Conservation (phyloP, 2,113 vertebrate genomes). For the Anolis sagrei region DNA sequence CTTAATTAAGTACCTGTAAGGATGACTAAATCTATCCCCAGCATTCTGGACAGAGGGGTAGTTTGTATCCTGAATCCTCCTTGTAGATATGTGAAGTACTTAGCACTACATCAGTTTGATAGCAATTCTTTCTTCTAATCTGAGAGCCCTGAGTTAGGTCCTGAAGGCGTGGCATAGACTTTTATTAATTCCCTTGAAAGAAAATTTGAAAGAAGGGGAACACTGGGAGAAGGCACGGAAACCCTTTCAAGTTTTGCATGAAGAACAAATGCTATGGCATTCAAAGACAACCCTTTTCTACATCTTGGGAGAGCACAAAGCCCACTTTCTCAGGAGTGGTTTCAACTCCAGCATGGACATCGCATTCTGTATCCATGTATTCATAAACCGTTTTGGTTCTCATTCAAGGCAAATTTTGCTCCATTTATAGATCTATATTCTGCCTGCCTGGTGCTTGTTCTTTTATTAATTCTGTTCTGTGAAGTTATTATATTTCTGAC, state of each 20-base stretch:
- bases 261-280: fast-evolving
- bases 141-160: too few species aligned
- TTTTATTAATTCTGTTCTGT: slow-evolving; percentile 42
- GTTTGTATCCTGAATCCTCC: background rate
- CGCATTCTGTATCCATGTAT: background rate
- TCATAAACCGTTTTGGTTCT: background rate
- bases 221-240: too few species aligned
- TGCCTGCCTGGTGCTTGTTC: slow-evolving; percentile 3
- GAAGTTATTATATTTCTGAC: slow-evolving; percentile 40
- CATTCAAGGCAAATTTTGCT: slow-evolving; percentile 25
- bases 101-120: background rate
- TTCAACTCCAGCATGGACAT: background rate
- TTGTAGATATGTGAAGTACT: background rate
- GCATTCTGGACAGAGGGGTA: background rate
- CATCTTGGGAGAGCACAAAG: fast-evolving
- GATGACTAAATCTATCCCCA: background rate
- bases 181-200: fast-evolving
- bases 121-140: background rate
- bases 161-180: background rate
- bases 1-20: background rate
- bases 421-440: slow-evolving; percentile 27
- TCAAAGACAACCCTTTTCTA: background rate
- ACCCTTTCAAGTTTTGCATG: fast-evolving
- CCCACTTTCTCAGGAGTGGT: background rate
- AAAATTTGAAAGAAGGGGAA: fast-evolving